These are phyloP conservation scores for Nephrotoma guestfalica DNA, from an alignment of 2,888 invertebrate species.

Conservation along the genomic window DNA sequence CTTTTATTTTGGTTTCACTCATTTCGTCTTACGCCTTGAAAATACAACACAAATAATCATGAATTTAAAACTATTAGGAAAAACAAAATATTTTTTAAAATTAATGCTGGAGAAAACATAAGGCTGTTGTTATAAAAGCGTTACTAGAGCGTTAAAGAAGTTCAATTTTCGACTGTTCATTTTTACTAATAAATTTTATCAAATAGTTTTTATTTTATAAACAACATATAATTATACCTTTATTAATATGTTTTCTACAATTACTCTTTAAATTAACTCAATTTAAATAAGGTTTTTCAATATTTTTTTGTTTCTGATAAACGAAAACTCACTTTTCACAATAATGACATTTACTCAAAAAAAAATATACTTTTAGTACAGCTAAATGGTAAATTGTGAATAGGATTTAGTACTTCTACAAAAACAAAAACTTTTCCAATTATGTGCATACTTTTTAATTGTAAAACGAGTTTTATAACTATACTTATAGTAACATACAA, in stretches of 20 bases:
- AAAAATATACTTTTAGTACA: not conserved
- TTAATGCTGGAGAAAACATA: not conserved
- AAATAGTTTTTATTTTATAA: not conserved
- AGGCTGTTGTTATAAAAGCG: not conserved
- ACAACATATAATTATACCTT: not conserved
- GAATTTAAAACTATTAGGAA: not conserved
- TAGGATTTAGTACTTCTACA: not conserved
- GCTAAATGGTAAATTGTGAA: not conserved
- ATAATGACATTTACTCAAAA: not conserved
- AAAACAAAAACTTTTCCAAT: not conserved
- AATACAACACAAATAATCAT: not conserved
- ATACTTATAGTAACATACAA: too few species aligned
- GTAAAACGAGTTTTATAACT: too few species aligned
- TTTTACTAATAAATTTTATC: not conserved
- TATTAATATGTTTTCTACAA: not conserved
- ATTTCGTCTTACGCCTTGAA: not conserved
- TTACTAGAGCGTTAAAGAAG: not conserved
- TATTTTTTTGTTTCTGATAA: not conserved
- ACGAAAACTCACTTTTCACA: not conserved
- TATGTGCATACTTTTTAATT: too few species aligned
- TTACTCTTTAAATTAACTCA: not conserved
- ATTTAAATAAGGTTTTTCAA: not conserved
- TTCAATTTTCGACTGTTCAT: not conserved
- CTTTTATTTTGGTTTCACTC: conserved; percentile 1
- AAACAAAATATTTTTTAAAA: not conserved